Base-by-base conservation (phyloP, 2,113 vertebrate genomes). In the Gila orcuttii region DNA sequence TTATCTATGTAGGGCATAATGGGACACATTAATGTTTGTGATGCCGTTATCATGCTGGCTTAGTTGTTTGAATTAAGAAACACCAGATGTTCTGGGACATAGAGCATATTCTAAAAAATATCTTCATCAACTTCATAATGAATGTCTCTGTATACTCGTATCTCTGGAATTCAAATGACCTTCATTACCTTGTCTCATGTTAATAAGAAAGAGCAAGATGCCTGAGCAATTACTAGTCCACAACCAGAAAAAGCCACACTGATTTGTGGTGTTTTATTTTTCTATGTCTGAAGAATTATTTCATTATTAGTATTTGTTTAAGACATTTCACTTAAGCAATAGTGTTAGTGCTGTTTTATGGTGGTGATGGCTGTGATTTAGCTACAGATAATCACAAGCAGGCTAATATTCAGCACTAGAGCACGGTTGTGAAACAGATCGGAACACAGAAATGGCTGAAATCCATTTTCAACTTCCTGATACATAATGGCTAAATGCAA, bases 121-220 rank as follows among this genome's bases (percentile, higher is more conserved):
- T 64, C 45, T 76, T 66, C 33, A 25, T 85, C 60, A 31, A 47
- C 59, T 42, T 31, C 21, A 59, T 60, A 71, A 50, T 64, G 31
- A 83, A 79, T 83, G 85, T 25, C 78, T 80, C 68, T 23, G 19
- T 23, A 9, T 42, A 42, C 42, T 42, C 42, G 42, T 28, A 25
- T n/a, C 77, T 82, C 50, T 81, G 85, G 82, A 90, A 83, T 89
- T 76, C 75, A 88, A 81, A 87, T 39, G 84, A 28, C 85, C 68
- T 82, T 87, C 45, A 88, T 90, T 87, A 88, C 85, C 74, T 91
- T 87, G 89, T 59, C 79, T 89, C 88, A 42, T 42, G 21, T 7
- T 66, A 85, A 64, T 71, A 91, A 89, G 89, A 88, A 91, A 82
- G 91, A 86, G 86, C 85, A 55, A 84, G 79, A 60, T 79, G 81